These are phyloP conservation scores for Drosophila yooni DNA, from an alignment of 2,888 invertebrate species.

Conservation along the genomic window DNA sequence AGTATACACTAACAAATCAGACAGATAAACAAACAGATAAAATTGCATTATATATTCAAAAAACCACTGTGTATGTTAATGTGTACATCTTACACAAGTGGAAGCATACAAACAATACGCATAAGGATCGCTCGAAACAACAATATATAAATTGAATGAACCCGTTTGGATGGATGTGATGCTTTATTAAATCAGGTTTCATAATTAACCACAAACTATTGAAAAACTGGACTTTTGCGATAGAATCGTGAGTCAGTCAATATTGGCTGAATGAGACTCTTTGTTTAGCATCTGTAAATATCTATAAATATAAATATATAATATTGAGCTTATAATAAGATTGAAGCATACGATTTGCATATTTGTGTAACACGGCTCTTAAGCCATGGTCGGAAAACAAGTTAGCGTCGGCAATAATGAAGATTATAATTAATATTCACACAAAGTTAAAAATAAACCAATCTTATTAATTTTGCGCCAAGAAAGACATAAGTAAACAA, in stretches of 20 bases:
- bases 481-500: conserved; percentile 19
- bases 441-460: conserved; percentile 19
- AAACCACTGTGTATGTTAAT: conserved; percentile 26
- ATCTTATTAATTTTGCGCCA: conserved; percentile 23
- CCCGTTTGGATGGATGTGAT: conserved; percentile 22
- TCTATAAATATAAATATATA: conserved; percentile 21
- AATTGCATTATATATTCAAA: conserved; percentile 18
- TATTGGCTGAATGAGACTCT: conserved; percentile 24
- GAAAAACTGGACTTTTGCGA: conserved; percentile 7
- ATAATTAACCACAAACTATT: conserved; percentile 13
- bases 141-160: conserved; percentile 11
- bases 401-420: conserved; percentile 15
- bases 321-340: conserved; percentile 24
- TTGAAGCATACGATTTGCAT: conserved; percentile 41
- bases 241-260: conserved; percentile 35
- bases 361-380: conserved; percentile 44
- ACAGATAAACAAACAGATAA: conserved; percentile 9
- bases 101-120: conserved; percentile 20
- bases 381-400: conserved; percentile 31
- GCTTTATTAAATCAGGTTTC: conserved; percentile 10
- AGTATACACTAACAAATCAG: background rate
- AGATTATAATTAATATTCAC: conserved; percentile 30
- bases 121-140: conserved; percentile 12
- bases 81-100: conserved; percentile 13
- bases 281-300: conserved; percentile 22